Base-by-base conservation (phyloP, 2,888 invertebrate species). In the Lepetodrilus schrolli region DNA sequence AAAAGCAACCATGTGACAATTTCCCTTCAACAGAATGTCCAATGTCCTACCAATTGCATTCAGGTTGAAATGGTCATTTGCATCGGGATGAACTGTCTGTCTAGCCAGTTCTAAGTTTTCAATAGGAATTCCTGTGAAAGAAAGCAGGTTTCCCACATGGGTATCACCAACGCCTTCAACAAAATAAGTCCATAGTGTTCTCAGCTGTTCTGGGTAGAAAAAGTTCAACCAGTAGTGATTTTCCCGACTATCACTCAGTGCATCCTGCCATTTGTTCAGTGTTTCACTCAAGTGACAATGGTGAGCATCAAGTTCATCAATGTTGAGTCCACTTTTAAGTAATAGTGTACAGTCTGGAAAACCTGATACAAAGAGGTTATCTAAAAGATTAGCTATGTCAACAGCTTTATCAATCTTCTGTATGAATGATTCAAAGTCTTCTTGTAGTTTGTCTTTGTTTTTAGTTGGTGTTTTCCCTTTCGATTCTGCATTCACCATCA, bases 181-280 rank as follows among this genome's bases (percentile, higher is more conserved):
- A n/a, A 82, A 70, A 47, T 43, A 83, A 4, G 71, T 49, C 20
- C 72, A 76, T 10, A 81, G 47, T 10, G 58, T 50, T 48, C 78
- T 79, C 8, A 83, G 73, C 17, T 82, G 80, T 20, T 76, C 74
- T 4, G 80, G 77, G 47, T 76, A 72, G 23, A 83, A 69, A 38
- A 74, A 83, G 65, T 82, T 83, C 73, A 82, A 58, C 21, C 77
- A 70, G 70, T 76, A 80, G 37, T 72, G 76, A 7, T 66, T 34
- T n/a, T 69, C n/a, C 36, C 83, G 70, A 10, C 69, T 51, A 2
- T 13, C 8, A n/a, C 43, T 20, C 5, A 83, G 74, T 20, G 48
- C 26, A 2, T 51, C 21, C 20, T 48, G 38, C 83, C 83, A 83
- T 8, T 73, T 51, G 2, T 73, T 21, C 0, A 73, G 73, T 38